Evolutionary conservation across 2,888 invertebrate species (phyloP).

Genomic region (Eubasilissa splendida): DNA sequence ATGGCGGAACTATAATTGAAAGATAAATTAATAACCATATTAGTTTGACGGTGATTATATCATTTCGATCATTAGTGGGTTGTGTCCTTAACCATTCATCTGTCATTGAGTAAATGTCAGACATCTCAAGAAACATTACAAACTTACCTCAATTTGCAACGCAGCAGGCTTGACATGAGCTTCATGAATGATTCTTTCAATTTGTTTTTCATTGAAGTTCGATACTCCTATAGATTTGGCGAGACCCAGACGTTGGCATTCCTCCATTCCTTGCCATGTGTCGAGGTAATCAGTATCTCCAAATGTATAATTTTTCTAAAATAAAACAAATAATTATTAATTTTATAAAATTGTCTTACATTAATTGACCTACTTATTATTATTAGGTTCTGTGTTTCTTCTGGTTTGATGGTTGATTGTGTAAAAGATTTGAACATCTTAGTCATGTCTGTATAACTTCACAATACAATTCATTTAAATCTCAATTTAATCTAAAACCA

Average conservation of each 20-base stretch:
- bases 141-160: conserved; percentile 54
- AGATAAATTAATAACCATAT: no score
- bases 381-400: no score
- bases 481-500: no score
- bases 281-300: conserved; percentile 75
- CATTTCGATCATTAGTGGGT: no score
- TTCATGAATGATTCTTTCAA: conserved; percentile 71
- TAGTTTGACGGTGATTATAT: no score
- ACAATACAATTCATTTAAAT: no score
- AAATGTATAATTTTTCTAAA: conserved; percentile 54
- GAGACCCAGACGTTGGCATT: conserved; percentile 73
- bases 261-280: conserved; percentile 79
- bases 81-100: neutral
- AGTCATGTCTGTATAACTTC: no score
- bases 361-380: neutral
- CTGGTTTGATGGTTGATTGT: no score
- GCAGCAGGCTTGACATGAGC: conserved; percentile 70
- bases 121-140: neutral
- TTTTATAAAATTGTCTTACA: neutral
- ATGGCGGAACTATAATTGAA: no score
- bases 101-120: neutral
- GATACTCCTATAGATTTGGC: conserved; percentile 78
- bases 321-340: conserved; percentile 1
- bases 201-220: conserved; percentile 79
- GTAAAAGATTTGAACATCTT: no score